phyloP scores from a whole-genome alignment of 2,888 invertebrate genomes.

The Eupithecia pulchellata region DNA sequence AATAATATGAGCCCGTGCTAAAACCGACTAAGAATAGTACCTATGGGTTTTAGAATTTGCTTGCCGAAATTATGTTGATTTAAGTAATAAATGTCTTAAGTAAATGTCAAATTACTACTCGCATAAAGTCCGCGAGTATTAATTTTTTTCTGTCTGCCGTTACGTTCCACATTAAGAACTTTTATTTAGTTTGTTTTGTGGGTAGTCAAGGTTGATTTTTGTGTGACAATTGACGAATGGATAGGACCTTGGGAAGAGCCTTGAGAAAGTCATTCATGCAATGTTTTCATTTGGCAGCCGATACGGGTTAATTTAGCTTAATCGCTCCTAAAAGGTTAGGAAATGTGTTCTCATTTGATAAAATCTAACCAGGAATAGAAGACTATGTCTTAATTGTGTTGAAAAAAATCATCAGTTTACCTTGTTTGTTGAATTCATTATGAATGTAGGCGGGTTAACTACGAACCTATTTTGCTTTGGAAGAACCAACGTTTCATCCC shows the following conservation, averaged over 20 bases:
- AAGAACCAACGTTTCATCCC: too few relatives aligned
- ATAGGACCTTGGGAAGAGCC: slow-evolving; percentile 4
- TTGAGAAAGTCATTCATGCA: slow-evolving; percentile 8
- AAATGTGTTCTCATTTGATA: not conserved
- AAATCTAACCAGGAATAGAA: not conserved
- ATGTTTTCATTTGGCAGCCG: slow-evolving; percentile 1
- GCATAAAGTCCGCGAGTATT: too few relatives aligned
- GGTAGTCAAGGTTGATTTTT: not conserved
- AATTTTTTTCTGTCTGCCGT: not conserved
- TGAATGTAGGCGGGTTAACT: too few relatives aligned
- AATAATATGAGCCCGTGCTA: not conserved
- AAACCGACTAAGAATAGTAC: not conserved
- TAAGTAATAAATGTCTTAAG: too few relatives aligned
- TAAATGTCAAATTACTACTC: too few relatives aligned
- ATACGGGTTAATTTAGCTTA: slow-evolving; percentile 4
- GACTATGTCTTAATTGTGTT: not conserved
- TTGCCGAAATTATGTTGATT: not conserved
- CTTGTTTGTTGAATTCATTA: too few relatives aligned
- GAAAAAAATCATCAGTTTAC: not conserved
- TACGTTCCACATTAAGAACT: not conserved
- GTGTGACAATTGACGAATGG: not conserved
- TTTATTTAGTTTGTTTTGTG: not conserved
- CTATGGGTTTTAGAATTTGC: not conserved
- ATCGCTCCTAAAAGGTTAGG: not conserved
- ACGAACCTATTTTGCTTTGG: too few relatives aligned